Base-by-base conservation (phyloP, 2,888 invertebrate species). In the Alcis repandata region DNA sequence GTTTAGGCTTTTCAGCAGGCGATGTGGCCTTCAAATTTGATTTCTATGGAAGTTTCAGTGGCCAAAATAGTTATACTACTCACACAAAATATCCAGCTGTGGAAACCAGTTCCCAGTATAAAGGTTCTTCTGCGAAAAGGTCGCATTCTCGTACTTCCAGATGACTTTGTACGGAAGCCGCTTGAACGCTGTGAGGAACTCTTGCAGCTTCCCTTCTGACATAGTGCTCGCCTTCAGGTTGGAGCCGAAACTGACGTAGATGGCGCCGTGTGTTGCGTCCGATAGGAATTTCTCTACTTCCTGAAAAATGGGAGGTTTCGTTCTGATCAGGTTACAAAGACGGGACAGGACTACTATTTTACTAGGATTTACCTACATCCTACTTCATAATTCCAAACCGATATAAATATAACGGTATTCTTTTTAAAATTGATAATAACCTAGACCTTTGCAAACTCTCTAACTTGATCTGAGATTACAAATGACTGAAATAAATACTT, bases 201-300 rank as follows among this genome's bases (percentile, higher is more conserved):
- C 89, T 8, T 91, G 79, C 54, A 95, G 78, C 75, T 95, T 95
- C 0, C 93, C 86, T 17, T 86, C 79, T 0, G 95, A 94, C 86
- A 97, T 94, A 0, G 95, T 94, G 41, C 94, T 94, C 0, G 94
- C 89, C 71, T 94, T 95, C 58, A 97, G 89, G 92, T 96, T 95
- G 0, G 97, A 96, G 0, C 97, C 97, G 83, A 97, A 94, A 78
- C 95, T 96, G 63, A 97, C 95, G 80, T 95, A 96, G 68, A 97
- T 92, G 1, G 95, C 95, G 0, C 96, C 96, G 15, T 95, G 85
- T 0, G 87, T 75, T 0, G 96, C 95, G 32, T 94, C 91, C 60
- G 94, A 93, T 46, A 97, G 88, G 77, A 96, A 96, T 22, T 89
- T 82, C 60, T 94, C 90, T 22, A 97, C 82, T 41, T 95, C 91